Evolutionary conservation across 2,888 invertebrate species (phyloP).

Genomic region (Trissoscelio sp.): DNA sequence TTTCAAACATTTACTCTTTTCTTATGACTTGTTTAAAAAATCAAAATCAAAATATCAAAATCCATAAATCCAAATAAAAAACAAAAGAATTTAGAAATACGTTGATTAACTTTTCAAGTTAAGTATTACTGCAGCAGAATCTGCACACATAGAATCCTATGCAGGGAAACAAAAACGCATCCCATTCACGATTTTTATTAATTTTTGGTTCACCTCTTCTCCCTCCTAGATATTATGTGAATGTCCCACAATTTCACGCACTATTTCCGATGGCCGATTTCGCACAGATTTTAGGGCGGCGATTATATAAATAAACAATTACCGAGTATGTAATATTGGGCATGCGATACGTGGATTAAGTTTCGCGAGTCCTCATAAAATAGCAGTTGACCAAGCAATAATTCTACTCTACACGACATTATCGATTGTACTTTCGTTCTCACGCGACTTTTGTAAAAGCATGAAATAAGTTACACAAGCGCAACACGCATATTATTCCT

Average conservation of each 20-base stretch:
- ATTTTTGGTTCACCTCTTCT: no score
- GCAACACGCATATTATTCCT: constrained; percentile 43
- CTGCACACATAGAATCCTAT: no score
- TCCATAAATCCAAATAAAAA: no score
- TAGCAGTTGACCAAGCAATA: constrained; percentile 65
- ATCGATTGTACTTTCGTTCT: constrained; percentile 65
- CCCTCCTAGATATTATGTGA: no score
- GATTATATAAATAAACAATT: constrained; percentile 69
- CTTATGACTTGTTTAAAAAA: no score
- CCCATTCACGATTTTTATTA: no score
- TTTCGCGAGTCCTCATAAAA: constrained; percentile 53
- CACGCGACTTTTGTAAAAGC: constrained; percentile 62
- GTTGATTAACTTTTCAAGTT: no score
- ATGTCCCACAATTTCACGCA: constrained; percentile 31
- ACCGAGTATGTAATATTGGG: constrained; percentile 61
- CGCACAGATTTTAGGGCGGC: constrained; percentile 49
- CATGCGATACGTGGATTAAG: constrained; percentile 64
- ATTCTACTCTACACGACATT: constrained; percentile 67
- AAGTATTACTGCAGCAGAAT: no score
- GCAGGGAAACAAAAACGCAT: no score
- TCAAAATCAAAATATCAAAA: no score
- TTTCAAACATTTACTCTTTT: no score
- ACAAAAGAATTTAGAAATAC: no score
- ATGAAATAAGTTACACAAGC: constrained; percentile 54
- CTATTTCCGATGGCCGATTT: constrained; percentile 37